Conservation (phyloP, 2,888 invertebrate species). For the Metellina segmentata region DNA sequence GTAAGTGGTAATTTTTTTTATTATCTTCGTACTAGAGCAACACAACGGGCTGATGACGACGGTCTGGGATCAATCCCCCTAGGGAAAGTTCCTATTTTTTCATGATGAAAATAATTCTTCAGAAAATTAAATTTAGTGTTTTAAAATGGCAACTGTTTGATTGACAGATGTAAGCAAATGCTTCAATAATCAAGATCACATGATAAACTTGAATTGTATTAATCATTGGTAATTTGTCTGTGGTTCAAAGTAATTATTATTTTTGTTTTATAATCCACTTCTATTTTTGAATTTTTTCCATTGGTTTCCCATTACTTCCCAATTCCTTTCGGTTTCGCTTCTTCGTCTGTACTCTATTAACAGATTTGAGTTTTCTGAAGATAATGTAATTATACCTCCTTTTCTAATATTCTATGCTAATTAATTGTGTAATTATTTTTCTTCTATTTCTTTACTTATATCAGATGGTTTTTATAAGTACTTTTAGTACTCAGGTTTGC, state of each 20-base stretch:
- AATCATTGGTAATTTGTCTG: background rate
- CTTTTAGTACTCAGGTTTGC: background rate
- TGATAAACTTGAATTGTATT: background rate
- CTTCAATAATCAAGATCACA: background rate
- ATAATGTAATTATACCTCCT: background rate
- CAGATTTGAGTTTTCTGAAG: background rate
- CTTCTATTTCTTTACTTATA: background rate
- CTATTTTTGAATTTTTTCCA: background rate
- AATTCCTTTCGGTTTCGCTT: too few relatives aligned
- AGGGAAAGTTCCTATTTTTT: too few relatives aligned
- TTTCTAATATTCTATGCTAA: background rate
- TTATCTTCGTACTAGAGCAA: too few relatives aligned
- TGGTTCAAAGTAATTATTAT: background rate
- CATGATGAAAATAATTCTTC: too few relatives aligned
- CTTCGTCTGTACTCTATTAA: too few relatives aligned
- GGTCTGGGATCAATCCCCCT: too few relatives aligned
- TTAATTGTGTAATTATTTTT: background rate
- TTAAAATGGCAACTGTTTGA: background rate
- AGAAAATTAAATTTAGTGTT: background rate
- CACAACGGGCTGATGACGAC: too few relatives aligned
- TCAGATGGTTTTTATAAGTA: background rate
- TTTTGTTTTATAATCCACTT: background rate
- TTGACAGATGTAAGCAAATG: background rate
- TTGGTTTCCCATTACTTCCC: too few relatives aligned
- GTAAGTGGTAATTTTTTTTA: too few relatives aligned